Base-by-base conservation (phyloP, 2,888 invertebrate species). In the Leptinotarsa tumamoca region DNA sequence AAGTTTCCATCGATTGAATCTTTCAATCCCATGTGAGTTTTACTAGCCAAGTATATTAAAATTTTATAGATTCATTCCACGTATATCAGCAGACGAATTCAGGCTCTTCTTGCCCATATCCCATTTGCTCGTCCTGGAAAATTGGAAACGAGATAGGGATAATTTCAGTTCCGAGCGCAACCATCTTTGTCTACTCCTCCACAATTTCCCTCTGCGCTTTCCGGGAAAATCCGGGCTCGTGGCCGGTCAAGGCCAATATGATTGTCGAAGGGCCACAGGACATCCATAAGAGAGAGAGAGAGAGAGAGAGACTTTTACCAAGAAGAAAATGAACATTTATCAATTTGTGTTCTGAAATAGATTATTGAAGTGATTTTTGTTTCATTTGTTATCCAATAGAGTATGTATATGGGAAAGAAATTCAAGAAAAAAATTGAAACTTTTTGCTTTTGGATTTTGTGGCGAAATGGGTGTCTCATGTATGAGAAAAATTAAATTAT, bases 241-340 rank as follows among this genome's bases (percentile, higher is more conserved):
- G 85, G 81, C 81, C 84, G 85, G 85, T 85, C 85, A 85, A 85
- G 85, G 85, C 81, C 84, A 81, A 80, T 74, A 77, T 73, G 76
- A 77, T 73, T 69, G 76, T 76, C 68, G 73, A 63, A 71, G 71
- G 73, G 52, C 52, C 69, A 43, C 49, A 67, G 7, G 33, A 33
- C 18, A 33, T 63, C n/a, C 63, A 27, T 17, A 33, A 17, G 14
- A 43, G 58, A 7, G 5, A 27, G 27, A 27, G 27, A 5, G 10
- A 10, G 27, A 5, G 33, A 10, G 43, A 43, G 10, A 33, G 5
- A 33, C 33, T 43, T 43, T 43, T 43, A 43, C 3, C 13, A 43
- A 43, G 43, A 43, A 43, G 43, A 43, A 43, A 43, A 43, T 43
- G 10, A 43, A 10, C 43, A 43, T 43, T 43, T 10, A 43, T 43